phyloP scores from a whole-genome alignment of 2,113 vertebrate genomes.

The Forbesichthys agassizii region DNA sequence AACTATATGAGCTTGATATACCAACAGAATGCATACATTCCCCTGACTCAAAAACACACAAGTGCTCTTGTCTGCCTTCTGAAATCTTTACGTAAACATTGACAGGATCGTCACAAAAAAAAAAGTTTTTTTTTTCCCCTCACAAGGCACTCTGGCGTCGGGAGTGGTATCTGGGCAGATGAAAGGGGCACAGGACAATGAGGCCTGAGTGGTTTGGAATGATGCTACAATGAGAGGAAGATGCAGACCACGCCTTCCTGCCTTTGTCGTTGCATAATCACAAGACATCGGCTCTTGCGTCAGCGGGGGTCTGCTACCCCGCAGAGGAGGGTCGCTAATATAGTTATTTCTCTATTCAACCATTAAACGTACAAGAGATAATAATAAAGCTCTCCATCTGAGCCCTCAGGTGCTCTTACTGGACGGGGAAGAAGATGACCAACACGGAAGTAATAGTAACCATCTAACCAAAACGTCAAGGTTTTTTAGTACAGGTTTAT shows the following conservation, averaged over 20 bases:
- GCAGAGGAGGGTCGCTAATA: too few relatives aligned
- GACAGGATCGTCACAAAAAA: slow-evolving; percentile 24
- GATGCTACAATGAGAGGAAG: slow-evolving; percentile 76
- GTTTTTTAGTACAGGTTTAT: too few relatives aligned
- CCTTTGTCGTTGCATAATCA: slow-evolving; percentile 45
- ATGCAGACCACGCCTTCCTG: slow-evolving; percentile 63
- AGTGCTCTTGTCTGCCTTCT: slow-evolving; percentile 17
- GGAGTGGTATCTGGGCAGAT: slow-evolving; percentile 61
- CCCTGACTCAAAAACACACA: slow-evolving; percentile 17
- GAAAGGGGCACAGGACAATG: slow-evolving; percentile 73
- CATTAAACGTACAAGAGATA: too few relatives aligned
- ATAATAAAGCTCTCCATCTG: too few relatives aligned
- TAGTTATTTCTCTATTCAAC: too few relatives aligned
- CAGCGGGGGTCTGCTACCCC: background rate
- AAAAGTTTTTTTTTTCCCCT: slow-evolving; percentile 50
- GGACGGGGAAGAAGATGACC: too few relatives aligned
- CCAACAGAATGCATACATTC: background rate
- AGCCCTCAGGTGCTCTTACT: too few relatives aligned
- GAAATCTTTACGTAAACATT: slow-evolving; percentile 29
- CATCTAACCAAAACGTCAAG: too few relatives aligned
- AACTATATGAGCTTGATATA: too few relatives aligned
- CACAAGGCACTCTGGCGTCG: slow-evolving; percentile 66
- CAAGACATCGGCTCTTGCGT: slow-evolving; percentile 12
- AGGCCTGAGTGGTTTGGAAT: slow-evolving; percentile 62
- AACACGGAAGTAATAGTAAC: too few relatives aligned